phyloP scores from a whole-genome alignment of 1,140 invertebrate species.

The Eriocheir sinensis region DNA sequence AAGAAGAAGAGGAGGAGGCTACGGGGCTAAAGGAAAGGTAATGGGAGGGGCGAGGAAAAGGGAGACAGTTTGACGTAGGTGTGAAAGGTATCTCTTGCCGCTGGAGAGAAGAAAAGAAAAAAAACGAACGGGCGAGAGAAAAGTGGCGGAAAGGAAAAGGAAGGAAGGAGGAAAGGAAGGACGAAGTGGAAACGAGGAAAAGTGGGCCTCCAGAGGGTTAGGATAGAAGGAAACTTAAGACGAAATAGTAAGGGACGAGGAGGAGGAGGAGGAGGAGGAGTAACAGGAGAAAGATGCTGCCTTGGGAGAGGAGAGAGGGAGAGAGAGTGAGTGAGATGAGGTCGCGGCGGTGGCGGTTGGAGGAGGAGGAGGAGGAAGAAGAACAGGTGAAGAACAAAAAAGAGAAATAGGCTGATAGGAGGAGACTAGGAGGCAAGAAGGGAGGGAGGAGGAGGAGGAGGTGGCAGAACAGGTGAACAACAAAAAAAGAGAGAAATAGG shows the following conservation, averaged over 20 bases:
- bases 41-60: neutral
- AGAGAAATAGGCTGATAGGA: neutral
- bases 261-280: neutral
- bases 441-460: slow-evolving; percentile 1
- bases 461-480: neutral
- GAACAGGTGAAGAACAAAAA: neutral
- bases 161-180: neutral
- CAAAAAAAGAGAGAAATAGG: neutral
- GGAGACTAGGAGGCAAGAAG: neutral
- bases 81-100: neutral
- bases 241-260: neutral
- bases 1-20: neutral
- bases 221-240: slow-evolving; percentile 6
- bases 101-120: too few relatives aligned
- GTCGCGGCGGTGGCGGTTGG: neutral
- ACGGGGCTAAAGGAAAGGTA: neutral
- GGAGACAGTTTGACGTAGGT: neutral
- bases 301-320: neutral
- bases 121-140: neutral
- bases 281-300: neutral
- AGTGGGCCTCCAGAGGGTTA: neutral
- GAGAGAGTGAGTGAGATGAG: neutral
- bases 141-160: neutral
- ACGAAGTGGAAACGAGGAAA: neutral
- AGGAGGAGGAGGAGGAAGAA: neutral